Conservation (phyloP, 2,888 invertebrate species). For the Pheosia gnoma region DNA sequence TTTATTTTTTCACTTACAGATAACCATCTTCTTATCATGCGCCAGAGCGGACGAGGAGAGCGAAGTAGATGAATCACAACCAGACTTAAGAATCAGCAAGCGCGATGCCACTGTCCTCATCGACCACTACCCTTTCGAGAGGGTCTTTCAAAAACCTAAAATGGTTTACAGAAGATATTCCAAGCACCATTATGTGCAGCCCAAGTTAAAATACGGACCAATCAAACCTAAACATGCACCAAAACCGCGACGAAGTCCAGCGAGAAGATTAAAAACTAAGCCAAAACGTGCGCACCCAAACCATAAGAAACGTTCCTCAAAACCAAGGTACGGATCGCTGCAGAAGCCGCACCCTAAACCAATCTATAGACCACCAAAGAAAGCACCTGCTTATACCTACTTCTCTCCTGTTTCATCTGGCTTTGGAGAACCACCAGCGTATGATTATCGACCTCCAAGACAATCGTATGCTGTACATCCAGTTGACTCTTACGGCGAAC, state of each 20-base stretch:
- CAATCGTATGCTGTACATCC: constrained; percentile 57
- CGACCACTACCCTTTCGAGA: constrained; percentile 54
- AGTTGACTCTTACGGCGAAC: constrained; percentile 62
- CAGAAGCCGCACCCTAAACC: constrained; percentile 42
- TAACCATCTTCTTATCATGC: constrained; percentile 58
- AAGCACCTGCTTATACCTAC: constrained; percentile 33
- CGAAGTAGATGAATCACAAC: constrained; percentile 37
- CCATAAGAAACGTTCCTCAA: constrained; percentile 31
- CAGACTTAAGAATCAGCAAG: constrained; percentile 44
- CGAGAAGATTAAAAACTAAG: constrained; percentile 37
- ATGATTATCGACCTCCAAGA: constrained; percentile 40
- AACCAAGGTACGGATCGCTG: constrained; percentile 46
- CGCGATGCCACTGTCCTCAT: constrained; percentile 63
- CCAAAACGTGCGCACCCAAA: neutral
- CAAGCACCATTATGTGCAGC: constrained; percentile 34
- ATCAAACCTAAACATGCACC: constrained; percentile 48
- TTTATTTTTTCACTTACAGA: constrained; percentile 54
- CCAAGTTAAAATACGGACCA: constrained; percentile 48
- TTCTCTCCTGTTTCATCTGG: constrained; percentile 48
- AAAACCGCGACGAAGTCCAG: constrained; percentile 50
- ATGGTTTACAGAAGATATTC: constrained; percentile 58
- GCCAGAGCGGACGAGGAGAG: constrained; percentile 39
- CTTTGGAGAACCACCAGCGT: constrained; percentile 67
- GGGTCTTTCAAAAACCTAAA: constrained; percentile 53
- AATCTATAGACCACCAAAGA: constrained; percentile 46